phyloP scores from a whole-genome alignment of 1,140 invertebrate genomes.

The Magallana ariakensis region DNA sequence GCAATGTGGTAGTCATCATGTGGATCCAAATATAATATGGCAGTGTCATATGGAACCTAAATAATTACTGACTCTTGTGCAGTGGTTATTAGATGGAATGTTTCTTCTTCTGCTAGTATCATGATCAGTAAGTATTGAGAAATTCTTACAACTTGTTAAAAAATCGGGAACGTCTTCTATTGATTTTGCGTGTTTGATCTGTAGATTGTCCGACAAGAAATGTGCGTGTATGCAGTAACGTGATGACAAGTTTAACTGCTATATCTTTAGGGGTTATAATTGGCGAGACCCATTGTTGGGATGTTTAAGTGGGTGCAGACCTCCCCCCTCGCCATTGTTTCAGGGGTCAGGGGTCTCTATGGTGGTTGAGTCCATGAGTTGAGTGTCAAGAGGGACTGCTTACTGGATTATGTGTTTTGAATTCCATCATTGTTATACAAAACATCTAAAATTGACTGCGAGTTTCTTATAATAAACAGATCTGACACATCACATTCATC shows the following conservation, averaged over 20 bases:
- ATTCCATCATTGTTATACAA: background rate
- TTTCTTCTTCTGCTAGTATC: background rate
- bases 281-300: background rate
- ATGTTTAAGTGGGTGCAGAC: background rate
- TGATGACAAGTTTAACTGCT: constrained; percentile 3
- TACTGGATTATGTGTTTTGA: too few relatives aligned
- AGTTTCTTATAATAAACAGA: background rate
- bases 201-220: background rate
- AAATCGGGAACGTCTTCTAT: background rate
- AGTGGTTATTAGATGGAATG: background rate
- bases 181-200: constrained; percentile 15
- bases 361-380: background rate
- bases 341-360: background rate
- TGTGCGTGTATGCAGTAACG: background rate
- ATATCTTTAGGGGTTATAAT: background rate
- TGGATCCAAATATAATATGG: background rate
- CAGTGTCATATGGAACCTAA: background rate
- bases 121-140: background rate
- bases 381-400: background rate
- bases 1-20: background rate
- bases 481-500: background rate
- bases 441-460: background rate
- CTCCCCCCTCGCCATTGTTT: background rate
- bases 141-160: background rate
- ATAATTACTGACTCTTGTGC: background rate